These are phyloP conservation scores for Origma solitaria DNA, from an alignment of 2,113 vertebrate species.

Conservation along the genomic window DNA sequence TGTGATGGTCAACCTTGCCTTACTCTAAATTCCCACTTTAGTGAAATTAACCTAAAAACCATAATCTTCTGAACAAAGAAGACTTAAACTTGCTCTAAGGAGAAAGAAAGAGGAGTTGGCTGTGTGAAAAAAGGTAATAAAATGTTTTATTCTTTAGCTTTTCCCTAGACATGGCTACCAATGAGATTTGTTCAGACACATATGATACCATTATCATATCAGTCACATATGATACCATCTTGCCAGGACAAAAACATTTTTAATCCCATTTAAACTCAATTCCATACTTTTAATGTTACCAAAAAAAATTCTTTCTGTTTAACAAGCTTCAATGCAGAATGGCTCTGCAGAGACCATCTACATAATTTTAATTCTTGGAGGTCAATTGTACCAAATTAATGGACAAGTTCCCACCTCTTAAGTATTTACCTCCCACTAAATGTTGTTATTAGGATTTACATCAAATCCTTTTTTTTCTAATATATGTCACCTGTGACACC, in stretches of 20 bases:
- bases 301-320: background rate
- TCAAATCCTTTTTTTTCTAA: background rate
- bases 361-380: background rate
- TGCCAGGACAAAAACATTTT: background rate
- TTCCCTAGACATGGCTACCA: background rate
- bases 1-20: background rate
- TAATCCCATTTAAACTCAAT: background rate
- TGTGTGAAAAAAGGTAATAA: background rate
- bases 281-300: background rate
- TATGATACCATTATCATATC: background rate
- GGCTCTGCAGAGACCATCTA: background rate
- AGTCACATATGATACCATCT: background rate
- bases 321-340: background rate
- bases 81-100: background rate
- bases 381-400: background rate
- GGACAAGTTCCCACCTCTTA: background rate
- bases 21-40: background rate
- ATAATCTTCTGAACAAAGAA: background rate
- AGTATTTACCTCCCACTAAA: background rate
- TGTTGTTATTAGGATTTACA: background rate
- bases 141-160: background rate
- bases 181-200: background rate
- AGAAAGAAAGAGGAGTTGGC: background rate
- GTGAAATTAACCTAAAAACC: background rate
- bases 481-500: background rate